phyloP scores from a whole-genome alignment of 2,888 invertebrate genomes.

The Halocaridina rubra region DNA sequence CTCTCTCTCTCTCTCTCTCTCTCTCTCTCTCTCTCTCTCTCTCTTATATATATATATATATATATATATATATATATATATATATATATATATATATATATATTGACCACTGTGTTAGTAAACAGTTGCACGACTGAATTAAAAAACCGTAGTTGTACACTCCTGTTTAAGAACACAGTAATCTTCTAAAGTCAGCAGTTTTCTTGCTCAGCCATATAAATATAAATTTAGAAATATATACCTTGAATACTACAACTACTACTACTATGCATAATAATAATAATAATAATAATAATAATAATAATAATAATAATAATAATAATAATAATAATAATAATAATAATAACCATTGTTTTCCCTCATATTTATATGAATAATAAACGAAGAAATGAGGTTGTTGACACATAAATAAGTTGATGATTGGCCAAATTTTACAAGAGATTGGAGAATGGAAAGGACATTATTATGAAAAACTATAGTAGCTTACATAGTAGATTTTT shows the following conservation, averaged over 20 bases:
- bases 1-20: not conserved
- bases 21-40: not conserved
- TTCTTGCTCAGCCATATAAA: not conserved
- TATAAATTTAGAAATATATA: not conserved
- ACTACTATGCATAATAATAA: not conserved
- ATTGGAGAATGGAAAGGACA: too few species aligned
- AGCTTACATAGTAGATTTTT: too few species aligned
- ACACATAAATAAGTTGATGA: too few species aligned
- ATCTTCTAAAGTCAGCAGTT: too few species aligned
- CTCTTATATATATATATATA: not conserved
- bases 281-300: not conserved
- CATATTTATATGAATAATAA: not conserved
- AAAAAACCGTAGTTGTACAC: too few species aligned
- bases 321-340: not conserved
- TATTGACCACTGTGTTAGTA: too few species aligned
- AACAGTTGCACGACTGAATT: too few species aligned
- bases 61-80: not conserved
- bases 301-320: not conserved
- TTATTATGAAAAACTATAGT: too few species aligned
- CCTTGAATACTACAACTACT: not conserved
- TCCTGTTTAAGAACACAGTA: too few species aligned
- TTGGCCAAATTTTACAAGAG: too few species aligned
- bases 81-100: not conserved
- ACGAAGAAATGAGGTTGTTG: too few species aligned
- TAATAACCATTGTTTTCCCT: not conserved